Conservation (phyloP, 2,888 invertebrate genomes). For the Mayetiola destructor region DNA sequence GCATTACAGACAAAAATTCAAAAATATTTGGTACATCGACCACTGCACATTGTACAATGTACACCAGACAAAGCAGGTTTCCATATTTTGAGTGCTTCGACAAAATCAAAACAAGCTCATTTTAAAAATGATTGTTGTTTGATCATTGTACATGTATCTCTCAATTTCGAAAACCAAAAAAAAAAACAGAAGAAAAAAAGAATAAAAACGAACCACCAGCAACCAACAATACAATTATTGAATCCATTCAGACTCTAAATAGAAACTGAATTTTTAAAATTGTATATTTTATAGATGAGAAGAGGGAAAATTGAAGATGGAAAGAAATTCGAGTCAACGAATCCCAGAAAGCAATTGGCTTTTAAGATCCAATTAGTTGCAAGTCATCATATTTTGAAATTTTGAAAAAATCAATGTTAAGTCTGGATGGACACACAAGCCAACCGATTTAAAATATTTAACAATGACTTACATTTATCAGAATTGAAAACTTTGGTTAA, state of each 20-base stretch:
- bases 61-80: not conserved
- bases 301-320: not conserved
- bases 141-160: too few species aligned
- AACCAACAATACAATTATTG: conserved; percentile 6
- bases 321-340: not conserved
- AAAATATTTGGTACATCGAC: not conserved
- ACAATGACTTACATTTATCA: too few species aligned
- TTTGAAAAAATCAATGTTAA: too few species aligned
- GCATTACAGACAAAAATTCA: not conserved
- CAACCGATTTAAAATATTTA: too few species aligned
- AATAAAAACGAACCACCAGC: not conserved
- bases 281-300: too few species aligned
- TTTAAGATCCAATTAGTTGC: conserved; percentile 3
- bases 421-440: too few species aligned
- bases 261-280: not conserved
- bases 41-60: not conserved
- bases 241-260: not conserved
- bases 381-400: conserved; percentile 1
- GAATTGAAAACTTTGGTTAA: too few species aligned
- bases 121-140: not conserved
- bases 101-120: not conserved
- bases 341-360: conserved; percentile 3
- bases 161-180: conserved; percentile 4
- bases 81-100: not conserved
- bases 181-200: not conserved